Base-by-base conservation (phyloP, 1,140 invertebrate genomes). In the Musca vetustissima region DNA sequence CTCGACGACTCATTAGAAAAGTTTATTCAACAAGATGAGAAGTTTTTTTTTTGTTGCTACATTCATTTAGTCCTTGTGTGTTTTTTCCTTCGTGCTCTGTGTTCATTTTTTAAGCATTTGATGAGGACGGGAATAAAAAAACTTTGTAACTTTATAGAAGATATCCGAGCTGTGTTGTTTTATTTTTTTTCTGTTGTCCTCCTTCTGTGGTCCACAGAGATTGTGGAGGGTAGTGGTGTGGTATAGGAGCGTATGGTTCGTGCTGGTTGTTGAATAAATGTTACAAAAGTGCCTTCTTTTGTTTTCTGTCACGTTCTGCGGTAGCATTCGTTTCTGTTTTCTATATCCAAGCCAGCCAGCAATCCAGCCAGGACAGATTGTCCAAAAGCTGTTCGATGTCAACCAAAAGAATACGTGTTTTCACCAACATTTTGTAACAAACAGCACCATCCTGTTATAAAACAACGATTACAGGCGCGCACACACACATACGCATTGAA, bases 221-320 rank as follows among this genome's bases (percentile, higher is more conserved):
- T 4, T 9, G 19, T 24, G 17, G 49, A 17, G 17, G 17, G 49
- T 52, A 49, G 6, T 6, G 49, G 1, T 19, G 49, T 4, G 9
- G 19, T n/a, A 13, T 21, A 6, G 9, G 49, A 7, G 2, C 13
- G 21, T 4, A 19, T 52, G 17, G 52, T 28, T 64, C 14, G 59
- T 17, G 28, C 21, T 49, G 19, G 47, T 43, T 66, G 21, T 48
- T 25, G 13, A 13, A 67, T 25, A 69, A 73, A 73, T 71, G 69
- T 70, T 70, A 71, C 73, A 78, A 59, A 78, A 80, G 78, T 80
- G 78, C 78, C 78, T 80, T 80, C 78, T 80, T 80, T 80, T 80
- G 78, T 80, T 80, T 77, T 80, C 80, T 71, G 76, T 80, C 78
- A 80, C 78, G 78, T 80, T 77, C 72, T 77, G 78, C 73, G 75